Evolutionary conservation across 2,888 invertebrate species (phyloP).

Genomic region (Encarsia formosa): DNA sequence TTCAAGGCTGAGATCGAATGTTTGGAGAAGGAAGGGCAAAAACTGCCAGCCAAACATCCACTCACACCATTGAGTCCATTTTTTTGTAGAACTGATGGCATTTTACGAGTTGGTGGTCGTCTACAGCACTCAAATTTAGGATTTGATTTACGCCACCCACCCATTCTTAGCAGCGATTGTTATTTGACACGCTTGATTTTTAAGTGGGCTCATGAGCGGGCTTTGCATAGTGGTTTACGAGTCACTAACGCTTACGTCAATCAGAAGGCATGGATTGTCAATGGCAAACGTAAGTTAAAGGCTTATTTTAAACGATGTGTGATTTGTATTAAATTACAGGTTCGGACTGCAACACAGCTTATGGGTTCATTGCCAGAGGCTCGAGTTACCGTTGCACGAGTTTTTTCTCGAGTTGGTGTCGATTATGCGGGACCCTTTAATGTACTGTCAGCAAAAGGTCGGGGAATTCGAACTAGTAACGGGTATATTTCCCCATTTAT

Average conservation of each 20-base stretch:
- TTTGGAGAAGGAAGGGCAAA: too few relatives aligned
- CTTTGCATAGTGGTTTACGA: too few relatives aligned
- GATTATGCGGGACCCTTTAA: not conserved
- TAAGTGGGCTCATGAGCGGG: too few relatives aligned
- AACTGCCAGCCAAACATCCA: too few relatives aligned
- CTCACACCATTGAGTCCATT: too few relatives aligned
- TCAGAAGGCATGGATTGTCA: not conserved
- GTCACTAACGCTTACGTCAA: not conserved
- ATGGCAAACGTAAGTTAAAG: not conserved
- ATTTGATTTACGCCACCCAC: too few relatives aligned
- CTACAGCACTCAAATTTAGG: too few relatives aligned
- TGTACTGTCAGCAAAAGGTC: not conserved
- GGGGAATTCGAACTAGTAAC: not conserved
- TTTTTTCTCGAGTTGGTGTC: not conserved
- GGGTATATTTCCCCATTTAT: not conserved
- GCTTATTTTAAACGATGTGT: not conserved
- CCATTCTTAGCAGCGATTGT: too few relatives aligned
- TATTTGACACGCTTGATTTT: too few relatives aligned
- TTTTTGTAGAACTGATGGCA: too few relatives aligned
- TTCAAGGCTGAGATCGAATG: too few relatives aligned
- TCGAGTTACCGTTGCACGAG: not conserved
- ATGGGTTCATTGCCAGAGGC: not conserved
- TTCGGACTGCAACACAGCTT: not conserved
- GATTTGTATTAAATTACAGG: not conserved
- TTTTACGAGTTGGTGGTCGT: too few relatives aligned